Evolutionary conservation across 1,140 invertebrate genomes (phyloP).

Genomic region (Lasaia peninsularis): DNA sequence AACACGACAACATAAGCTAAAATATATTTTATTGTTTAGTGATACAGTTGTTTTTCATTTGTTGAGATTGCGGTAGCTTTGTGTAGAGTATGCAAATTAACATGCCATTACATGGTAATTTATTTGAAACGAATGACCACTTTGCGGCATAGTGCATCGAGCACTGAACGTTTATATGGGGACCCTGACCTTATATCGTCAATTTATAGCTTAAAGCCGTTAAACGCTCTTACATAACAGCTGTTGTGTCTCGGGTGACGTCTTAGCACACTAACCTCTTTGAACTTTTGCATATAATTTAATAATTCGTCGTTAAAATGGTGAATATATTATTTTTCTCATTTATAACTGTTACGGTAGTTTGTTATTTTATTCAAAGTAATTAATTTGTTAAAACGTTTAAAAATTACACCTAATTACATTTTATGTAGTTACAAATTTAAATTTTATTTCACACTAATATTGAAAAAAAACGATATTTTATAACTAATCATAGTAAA

Average conservation of each 20-base stretch:
- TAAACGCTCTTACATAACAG: slow-evolving; percentile 70
- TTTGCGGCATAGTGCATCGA: slow-evolving; percentile 75
- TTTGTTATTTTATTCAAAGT: slow-evolving; percentile 59
- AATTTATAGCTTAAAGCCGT: slow-evolving; percentile 74
- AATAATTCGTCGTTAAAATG: not conserved
- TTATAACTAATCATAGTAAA: too few species aligned
- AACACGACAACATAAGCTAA: slow-evolving; percentile 34
- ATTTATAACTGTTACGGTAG: slow-evolving; percentile 22
- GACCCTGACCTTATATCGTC: slow-evolving; percentile 77
- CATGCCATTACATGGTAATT: slow-evolving; percentile 77
- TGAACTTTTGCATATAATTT: slow-evolving; percentile 7
- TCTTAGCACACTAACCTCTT: slow-evolving; percentile 38
- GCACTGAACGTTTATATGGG: slow-evolving; percentile 74
- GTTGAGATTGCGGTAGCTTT: slow-evolving; percentile 38
- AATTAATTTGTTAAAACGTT: slow-evolving; percentile 17
- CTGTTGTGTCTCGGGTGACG: slow-evolving; percentile 65
- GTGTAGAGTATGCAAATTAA: slow-evolving; percentile 76
- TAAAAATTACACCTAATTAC: not conserved
- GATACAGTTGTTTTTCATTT: slow-evolving; percentile 54
- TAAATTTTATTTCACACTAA: too few species aligned
- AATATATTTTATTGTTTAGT: slow-evolving; percentile 34
- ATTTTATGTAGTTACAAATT: too few species aligned
- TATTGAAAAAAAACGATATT: too few species aligned
- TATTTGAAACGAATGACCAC: slow-evolving; percentile 78
- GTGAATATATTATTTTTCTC: too few species aligned